Evolutionary conservation across 1,140 invertebrate genomes (phyloP), one percentile per base, ranked within the genome.

Genomic region (Drosophila triauraria): DNA sequence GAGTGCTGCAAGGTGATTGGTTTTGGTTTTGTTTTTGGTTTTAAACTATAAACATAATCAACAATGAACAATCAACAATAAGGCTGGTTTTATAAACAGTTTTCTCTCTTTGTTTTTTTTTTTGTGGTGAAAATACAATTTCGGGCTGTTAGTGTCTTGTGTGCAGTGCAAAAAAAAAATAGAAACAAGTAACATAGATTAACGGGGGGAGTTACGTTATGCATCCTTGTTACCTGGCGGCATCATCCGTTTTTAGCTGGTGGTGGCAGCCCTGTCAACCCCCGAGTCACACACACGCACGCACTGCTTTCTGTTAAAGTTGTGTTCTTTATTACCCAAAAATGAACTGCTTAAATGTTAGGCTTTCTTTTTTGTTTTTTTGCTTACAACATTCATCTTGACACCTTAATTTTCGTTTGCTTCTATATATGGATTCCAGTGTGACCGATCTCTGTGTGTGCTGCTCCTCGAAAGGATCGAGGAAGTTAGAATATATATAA

Each of bases 271-370:
- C 70, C 70, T 62, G 40, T 43, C 58, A 56, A 25, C 32, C 53
- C 70, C 70, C 71, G 56, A 75, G 38, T 44, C 46, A 67, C 62
- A 82, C 68, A 68, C 64, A 68, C 38, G 75, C 75, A 64, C 30
- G 69, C 58, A 60, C 65, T 64, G 51, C 48, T 54, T 75, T 74
- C 59, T 84, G 60, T 82, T 85, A 67, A 86, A 86, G 69, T 75
- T 85, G 53, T 82, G 53, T 77, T 85, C 77, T 87, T 87, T 87
- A 87, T 87, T 80, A 78, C 80, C 80, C 71, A 78, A 82, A 56
- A 88, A 80, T 88, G 80, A 88, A 87, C 83, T 76, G 67, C 71
- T 80, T 87, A 87, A 42, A 61, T 78, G 38, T 40, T 71, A 84
- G 51, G 42, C 57, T 61, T 71, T 65, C 46, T 59, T 75, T 43